Evolutionary conservation across 2,797 vertebrate genomes (phyloP).

Genomic region (Scomberomorus guttatus): DNA sequence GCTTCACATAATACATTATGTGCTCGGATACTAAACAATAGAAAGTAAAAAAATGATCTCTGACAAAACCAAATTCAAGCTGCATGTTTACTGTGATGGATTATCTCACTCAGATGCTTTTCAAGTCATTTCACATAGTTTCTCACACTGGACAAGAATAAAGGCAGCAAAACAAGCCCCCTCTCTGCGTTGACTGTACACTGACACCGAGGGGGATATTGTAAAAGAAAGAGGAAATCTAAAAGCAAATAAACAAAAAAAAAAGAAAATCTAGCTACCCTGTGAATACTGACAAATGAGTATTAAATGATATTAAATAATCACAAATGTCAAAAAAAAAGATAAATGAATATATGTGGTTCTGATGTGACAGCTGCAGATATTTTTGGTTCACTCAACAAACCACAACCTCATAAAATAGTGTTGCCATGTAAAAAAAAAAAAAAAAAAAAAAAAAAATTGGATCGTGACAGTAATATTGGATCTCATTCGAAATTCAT

Average conservation of each 20-base stretch:
- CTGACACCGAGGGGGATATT: neutral
- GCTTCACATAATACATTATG: neutral
- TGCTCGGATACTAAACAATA: neutral
- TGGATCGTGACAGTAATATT: neutral
- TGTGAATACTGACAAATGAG: neutral
- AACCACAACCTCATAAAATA: constrained; percentile 31
- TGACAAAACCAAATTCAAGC: constrained; percentile 3
- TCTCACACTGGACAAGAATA: neutral
- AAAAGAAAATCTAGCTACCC: neutral
- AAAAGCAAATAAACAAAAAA: neutral
- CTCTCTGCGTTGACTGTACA: neutral
- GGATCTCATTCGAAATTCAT: constrained; percentile 41
- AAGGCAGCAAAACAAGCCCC: neutral
- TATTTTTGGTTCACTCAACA: constrained; percentile 12
- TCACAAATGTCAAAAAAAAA: neutral
- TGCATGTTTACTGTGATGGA: constrained; percentile 6
- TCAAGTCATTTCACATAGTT: neutral
- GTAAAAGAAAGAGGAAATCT: neutral
- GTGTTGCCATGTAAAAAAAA: neutral
- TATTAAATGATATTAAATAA: neutral
- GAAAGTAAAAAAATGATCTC: constrained; percentile 9
- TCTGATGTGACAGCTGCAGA: constrained; percentile 11
- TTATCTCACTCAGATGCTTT: neutral
- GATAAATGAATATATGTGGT: constrained; percentile 2
- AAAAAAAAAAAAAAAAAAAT: too few species aligned